Percentiles rank a stretch among this genome's conserved stretches.
phyloP scores from a whole-genome alignment of 2,888 invertebrate species.

The Biston betularia region DNA sequence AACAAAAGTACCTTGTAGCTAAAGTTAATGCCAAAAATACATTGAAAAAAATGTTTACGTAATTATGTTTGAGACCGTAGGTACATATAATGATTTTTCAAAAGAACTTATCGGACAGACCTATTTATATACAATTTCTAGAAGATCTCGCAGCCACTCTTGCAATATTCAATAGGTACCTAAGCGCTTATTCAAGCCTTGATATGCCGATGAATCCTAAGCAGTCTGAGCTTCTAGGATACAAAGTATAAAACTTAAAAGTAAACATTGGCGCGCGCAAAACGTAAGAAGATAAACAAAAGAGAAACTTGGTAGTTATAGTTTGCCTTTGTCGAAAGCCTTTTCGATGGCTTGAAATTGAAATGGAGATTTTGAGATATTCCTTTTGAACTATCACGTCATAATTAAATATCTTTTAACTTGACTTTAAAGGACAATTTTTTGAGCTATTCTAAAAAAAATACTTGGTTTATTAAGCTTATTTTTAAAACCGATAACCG shows the following conservation, averaged over 20 bases:
- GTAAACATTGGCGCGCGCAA: conserved; percentile 12
- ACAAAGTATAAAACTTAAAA: conserved; percentile 13
- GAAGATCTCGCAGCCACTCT: conserved; percentile 11
- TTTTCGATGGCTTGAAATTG: neutral
- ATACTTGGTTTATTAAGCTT: too few species aligned
- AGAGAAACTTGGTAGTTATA: neutral
- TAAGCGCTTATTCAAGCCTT: conserved; percentile 31
- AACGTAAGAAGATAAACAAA: conserved; percentile 14
- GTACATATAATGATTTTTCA: too few species aligned
- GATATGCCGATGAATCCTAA: conserved; percentile 19
- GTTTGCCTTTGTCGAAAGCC: neutral
- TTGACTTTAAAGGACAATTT: too few species aligned
- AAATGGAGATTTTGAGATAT: neutral
- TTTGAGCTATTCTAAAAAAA: too few species aligned
- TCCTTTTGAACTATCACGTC: neutral
- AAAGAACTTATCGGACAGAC: too few species aligned
- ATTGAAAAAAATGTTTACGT: too few species aligned
- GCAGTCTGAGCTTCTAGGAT: conserved; percentile 7
- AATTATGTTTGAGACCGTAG: too few species aligned
- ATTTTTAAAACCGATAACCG: too few species aligned
- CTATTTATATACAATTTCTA: neutral
- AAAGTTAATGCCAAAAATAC: too few species aligned
- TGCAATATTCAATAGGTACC: conserved; percentile 35
- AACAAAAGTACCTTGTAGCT: too few species aligned
- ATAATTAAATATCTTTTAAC: too few species aligned